Base-by-base conservation (phyloP, 2,797 vertebrate species). In the Morus bassanus region DNA sequence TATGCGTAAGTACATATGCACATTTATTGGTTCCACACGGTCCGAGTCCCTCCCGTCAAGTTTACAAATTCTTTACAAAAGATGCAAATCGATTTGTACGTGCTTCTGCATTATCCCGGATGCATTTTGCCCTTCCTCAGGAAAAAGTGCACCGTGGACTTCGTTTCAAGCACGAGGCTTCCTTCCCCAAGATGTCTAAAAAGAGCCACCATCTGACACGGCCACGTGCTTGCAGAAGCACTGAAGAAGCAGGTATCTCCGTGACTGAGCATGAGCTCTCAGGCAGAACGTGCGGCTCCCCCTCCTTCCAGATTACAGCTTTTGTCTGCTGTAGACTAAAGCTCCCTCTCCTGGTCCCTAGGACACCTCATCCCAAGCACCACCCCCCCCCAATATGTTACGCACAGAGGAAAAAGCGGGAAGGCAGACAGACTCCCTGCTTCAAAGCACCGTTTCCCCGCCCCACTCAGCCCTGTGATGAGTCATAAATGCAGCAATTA, bases 401-500 rank as follows among this genome's bases (percentile, higher is more conserved):
- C 0, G 30, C 53, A 50, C 9, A 4, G 60, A 35, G 17, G 3
- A 39, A 50, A n/a, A 64, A 91, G 87, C 87, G 82, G 91, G 87
- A 88, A 89, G 56, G 68, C 88, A 64, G 43, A 73, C 5, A 50
- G 46, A 14, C 45, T 77, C 68, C 39, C 23, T 7, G 57, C 88
- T 83, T 93, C 82, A 85, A 91, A 94, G 90, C 63, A 11, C 61
- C 9, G 23, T 88, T 45, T 95, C 97, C 75, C 95, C 91, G 78
- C 84, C 92, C 95, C 80, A 3, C 73, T 86, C 70, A 13, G 27
- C 11, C 48, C 80, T 10, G 30, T 88, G 90, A 94, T 98, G 98
- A 98, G 95, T 98, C 98, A 98, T 74, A 95, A 96, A 97, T 98
- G 98, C 98, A 97, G 97, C 97, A 94, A 95, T 96, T 91, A 96